These are phyloP conservation scores for Myotis davidii DNA, from an alignment of 2,113 vertebrate genomes.

Conservation along the genomic window DNA sequence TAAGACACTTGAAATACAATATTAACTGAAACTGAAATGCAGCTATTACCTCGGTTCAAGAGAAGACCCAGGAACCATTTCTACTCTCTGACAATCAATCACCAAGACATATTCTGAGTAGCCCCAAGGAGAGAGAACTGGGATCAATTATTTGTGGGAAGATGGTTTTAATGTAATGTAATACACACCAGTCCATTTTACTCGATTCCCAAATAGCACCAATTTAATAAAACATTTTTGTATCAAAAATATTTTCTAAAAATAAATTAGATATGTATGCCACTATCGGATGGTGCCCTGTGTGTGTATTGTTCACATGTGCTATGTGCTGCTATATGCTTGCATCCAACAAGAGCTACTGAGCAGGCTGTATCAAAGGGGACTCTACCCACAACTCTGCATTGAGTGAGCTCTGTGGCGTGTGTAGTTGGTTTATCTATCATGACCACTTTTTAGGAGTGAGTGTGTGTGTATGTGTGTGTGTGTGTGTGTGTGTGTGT, in stretches of 20 bases:
- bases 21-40: not conserved
- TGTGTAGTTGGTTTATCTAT: not conserved
- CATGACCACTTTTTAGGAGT: not conserved
- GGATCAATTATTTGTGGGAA: not conserved
- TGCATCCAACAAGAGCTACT: not conserved
- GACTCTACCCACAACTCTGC: not conserved
- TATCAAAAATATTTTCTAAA: slow-evolving; percentile 44
- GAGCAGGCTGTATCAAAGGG: not conserved
- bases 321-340: not conserved
- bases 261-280: not conserved
- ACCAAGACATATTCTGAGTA: not conserved
- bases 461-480: no score
- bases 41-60: not conserved
- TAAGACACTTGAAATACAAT: not conserved
- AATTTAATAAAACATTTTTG: not conserved
- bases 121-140: not conserved
- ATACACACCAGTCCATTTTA: not conserved
- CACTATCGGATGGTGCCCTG: not conserved
- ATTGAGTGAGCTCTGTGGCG: not conserved
- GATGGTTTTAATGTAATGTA: not conserved
- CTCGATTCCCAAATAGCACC: not conserved
- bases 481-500: not conserved
- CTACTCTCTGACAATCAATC: not conserved
- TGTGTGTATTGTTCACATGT: not conserved
- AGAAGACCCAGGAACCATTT: not conserved